phyloP scores from a whole-genome alignment of 2,888 invertebrate species.

The Hyles lineata region DNA sequence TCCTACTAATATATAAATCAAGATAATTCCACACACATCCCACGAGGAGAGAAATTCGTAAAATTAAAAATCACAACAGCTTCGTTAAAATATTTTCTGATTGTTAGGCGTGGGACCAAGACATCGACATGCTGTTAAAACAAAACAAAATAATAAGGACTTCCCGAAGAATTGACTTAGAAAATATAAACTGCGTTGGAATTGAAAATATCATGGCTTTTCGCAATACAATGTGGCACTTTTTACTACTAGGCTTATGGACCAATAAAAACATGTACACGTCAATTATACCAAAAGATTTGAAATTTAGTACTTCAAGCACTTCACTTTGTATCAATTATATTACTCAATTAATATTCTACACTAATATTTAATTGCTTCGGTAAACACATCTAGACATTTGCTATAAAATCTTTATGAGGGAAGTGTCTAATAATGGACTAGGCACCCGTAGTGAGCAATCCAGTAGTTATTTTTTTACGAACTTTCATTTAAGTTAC shows the following conservation, averaged over 20 bases:
- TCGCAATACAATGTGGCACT: not conserved
- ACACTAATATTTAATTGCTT: not conserved
- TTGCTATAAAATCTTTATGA: not conserved
- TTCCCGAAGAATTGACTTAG: not conserved
- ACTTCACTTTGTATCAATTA: not conserved
- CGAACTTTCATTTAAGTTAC: too few species aligned
- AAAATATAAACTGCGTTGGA: not conserved
- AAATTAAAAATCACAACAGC: too few species aligned
- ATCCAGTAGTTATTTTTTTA: not conserved
- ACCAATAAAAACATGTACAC: slow-evolving; percentile 67
- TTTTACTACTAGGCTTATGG: slow-evolving; percentile 51
- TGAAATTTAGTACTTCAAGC: slow-evolving; percentile 28
- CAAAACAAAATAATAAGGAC: not conserved
- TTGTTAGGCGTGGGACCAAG: not conserved
- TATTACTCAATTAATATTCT: slow-evolving; percentile 6
- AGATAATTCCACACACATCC: too few species aligned
- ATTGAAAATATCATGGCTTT: not conserved
- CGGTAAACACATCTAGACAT: not conserved
- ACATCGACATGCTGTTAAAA: not conserved
- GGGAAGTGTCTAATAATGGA: not conserved
- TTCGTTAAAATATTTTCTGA: not conserved
- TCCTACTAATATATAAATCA: not conserved
- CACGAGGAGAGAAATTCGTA: too few species aligned
- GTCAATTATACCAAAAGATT: slow-evolving; percentile 73
- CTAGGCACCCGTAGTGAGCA: not conserved